phyloP scores from a whole-genome alignment of 1,140 invertebrate genomes.

The Lordiphosa collinella region DNA sequence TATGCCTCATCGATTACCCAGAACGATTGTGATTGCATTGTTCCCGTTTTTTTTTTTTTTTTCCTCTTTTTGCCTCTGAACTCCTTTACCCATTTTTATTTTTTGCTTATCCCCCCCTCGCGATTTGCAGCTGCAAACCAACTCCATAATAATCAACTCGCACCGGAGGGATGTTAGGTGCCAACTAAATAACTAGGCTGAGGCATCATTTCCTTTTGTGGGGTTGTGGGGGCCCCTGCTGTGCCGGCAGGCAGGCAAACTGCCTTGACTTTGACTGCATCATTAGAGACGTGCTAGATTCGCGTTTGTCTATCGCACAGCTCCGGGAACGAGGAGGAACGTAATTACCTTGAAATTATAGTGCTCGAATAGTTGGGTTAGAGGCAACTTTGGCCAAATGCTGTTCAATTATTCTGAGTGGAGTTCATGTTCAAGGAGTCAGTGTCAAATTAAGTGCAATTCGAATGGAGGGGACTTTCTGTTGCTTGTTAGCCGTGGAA shows the following conservation, averaged over 20 bases:
- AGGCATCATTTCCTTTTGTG: constrained; percentile 32
- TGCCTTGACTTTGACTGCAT: constrained; percentile 66
- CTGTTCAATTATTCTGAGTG: constrained; percentile 59
- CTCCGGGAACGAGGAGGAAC: constrained; percentile 5
- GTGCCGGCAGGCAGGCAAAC: constrained; percentile 27
- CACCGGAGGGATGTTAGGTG: constrained; percentile 66
- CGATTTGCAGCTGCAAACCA: constrained; percentile 29
- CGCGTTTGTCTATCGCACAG: constrained; percentile 38
- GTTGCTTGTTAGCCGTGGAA: constrained; percentile 31
- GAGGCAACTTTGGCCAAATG: constrained; percentile 27
- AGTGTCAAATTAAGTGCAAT: constrained; percentile 57
- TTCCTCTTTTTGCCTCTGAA: constrained; percentile 6
- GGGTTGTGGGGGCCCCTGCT: constrained; percentile 8
- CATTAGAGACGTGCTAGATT: constrained; percentile 76
- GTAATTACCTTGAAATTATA: constrained; percentile 70
- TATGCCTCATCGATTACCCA: constrained; percentile 41
- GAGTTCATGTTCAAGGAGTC: constrained; percentile 30
- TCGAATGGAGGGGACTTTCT: neutral
- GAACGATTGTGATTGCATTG: constrained; percentile 23
- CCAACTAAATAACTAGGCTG: constrained; percentile 69
- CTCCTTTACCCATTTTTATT: constrained; percentile 32
- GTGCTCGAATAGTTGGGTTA: constrained; percentile 45
- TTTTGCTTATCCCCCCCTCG: constrained; percentile 20
- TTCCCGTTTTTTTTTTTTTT: constrained; percentile 20
- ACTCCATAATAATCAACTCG: constrained; percentile 58